phyloP scores from a whole-genome alignment of 2,113 vertebrate genomes.

The Ceyx margarethae region DNA sequence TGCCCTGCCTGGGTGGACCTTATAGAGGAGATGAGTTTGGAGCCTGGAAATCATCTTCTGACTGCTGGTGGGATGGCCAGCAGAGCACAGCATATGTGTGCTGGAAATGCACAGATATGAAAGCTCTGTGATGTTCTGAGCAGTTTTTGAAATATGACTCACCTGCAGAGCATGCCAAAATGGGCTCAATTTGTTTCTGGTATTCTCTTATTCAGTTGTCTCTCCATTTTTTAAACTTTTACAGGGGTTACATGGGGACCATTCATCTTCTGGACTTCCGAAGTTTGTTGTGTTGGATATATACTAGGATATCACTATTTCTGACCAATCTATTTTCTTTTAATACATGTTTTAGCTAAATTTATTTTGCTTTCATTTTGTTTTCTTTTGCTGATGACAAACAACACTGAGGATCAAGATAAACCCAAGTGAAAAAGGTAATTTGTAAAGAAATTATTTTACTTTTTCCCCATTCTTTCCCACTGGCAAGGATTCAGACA shows the following conservation, averaged over 20 bases:
- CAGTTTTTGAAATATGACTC: background rate
- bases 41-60: background rate
- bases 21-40: background rate
- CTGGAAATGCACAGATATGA: background rate
- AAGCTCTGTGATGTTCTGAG: background rate
- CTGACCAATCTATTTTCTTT: background rate
- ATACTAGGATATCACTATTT: background rate
- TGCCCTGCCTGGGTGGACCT: background rate
- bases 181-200: background rate
- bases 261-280: background rate
- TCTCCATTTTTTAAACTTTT: background rate
- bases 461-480: background rate
- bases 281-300: background rate
- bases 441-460: background rate
- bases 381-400: background rate
- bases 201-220: background rate
- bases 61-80: background rate
- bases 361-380: background rate
- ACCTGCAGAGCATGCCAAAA: rapidly evolving
- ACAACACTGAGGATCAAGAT: background rate
- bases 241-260: background rate
- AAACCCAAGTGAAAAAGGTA: constrained; percentile 8
- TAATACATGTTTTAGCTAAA: background rate
- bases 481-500: background rate
- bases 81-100: background rate